Evolutionary conservation across 1,140 invertebrate genomes (phyloP).

Genomic region (Radopholus similis): DNA sequence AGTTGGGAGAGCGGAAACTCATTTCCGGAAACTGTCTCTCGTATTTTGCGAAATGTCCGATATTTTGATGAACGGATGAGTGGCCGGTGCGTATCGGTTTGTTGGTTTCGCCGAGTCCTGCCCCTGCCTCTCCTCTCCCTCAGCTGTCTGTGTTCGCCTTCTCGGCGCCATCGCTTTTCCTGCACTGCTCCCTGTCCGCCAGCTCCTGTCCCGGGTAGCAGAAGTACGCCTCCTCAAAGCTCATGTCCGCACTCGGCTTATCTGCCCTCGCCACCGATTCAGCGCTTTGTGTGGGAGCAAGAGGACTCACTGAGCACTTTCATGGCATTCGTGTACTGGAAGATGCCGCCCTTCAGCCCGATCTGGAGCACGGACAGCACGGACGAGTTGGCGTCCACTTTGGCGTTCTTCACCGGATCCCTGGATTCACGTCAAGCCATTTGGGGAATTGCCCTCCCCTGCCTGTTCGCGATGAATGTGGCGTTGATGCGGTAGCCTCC

Average conservation of each 20-base stretch:
- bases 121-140: background rate
- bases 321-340: conserved; percentile 55
- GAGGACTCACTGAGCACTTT: conserved; percentile 36
- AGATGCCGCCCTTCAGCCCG: conserved; percentile 57
- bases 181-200: conserved; percentile 32
- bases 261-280: no score
- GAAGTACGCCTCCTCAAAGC: conserved; percentile 59
- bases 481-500: conserved; percentile 55
- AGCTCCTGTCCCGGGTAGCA: conserved; percentile 55
- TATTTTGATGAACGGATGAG: background rate
- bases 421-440: conserved; percentile 34
- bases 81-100: background rate
- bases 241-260: conserved; percentile 45
- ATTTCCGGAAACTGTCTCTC: background rate
- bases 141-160: background rate
- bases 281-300: no score
- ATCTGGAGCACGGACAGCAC: conserved; percentile 56
- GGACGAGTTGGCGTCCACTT: conserved; percentile 59
- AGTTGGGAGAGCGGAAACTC: no score
- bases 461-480: conserved; percentile 58
- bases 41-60: background rate
- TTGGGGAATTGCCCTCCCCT: background rate
- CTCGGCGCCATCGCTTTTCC: conserved; percentile 14
- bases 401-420: conserved; percentile 54
- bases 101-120: background rate